Base-by-base conservation (phyloP, 2,888 invertebrate genomes). In the Eupelmus urozonus region DNA sequence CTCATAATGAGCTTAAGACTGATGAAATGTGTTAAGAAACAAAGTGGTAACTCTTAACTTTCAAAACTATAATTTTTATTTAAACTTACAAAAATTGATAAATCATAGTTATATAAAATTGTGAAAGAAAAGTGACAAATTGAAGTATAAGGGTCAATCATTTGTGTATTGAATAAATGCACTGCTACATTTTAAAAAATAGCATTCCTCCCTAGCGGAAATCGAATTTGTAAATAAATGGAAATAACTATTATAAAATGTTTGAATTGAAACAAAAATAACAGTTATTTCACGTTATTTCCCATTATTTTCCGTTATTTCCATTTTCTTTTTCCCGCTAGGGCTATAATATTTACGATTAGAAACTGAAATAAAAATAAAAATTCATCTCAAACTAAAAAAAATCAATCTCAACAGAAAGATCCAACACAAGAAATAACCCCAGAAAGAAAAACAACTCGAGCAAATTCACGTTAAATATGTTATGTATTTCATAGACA, bases 401-500 rank as follows among this genome's bases (percentile, higher is more conserved):
- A 1, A 29, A 25, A 55, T 25, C 11, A 25, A n/a, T 53, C 9
- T 53, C 9, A n/a, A 9, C 42, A 42, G 20, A 40, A 20, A 40
- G 42, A 62, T 23, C 13, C n/a, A n/a, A n/a, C n/a, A n/a, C n/a
- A n/a, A n/a, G 29, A n/a, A 29, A 42, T 42, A 67, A 51, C 20
- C 3, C 42, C 13, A 13, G 55, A 55, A 55, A 67, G 18, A 53
- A 20, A n/a, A 67, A 67, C 23, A 67, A 67, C 53, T 4, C n/a
- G 7, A 13, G 5, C 25, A 29, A 66, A 34, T 62, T 63, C 57
- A 71, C 71, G 59, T 49, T 71, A 71, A 71, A 67, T 67, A 55
- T 34, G n/a, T 65, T 60, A 70, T 71, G 62, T 72, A 72, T 72
- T 72, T 72, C 62, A 72, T 72, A 63, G 72, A 63, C 34, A 72